Conservation (phyloP, 1,140 invertebrate species). For the Eueides isabella region DNA sequence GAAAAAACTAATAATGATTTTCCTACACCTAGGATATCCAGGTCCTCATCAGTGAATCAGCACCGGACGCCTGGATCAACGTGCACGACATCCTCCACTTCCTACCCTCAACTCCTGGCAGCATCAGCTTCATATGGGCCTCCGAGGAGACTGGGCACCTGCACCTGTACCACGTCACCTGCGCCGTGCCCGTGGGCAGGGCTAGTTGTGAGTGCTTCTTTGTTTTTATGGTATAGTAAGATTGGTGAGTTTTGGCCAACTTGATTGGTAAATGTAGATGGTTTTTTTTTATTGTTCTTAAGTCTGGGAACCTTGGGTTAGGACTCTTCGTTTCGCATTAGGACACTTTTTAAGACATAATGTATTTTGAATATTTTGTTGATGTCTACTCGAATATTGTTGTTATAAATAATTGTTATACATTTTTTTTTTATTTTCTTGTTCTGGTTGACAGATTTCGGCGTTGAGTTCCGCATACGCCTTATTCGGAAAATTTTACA, state of each 20-base stretch:
- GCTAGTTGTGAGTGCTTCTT: constrained; percentile 70
- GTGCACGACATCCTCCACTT: constrained; percentile 95
- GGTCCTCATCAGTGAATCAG: constrained; percentile 67
- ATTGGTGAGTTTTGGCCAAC: not conserved
- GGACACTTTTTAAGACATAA: no score
- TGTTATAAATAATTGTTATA: no score
- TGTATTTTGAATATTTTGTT: no score
- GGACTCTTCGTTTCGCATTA: no score
- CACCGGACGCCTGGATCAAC: constrained; percentile 92
- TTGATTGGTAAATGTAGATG: not conserved
- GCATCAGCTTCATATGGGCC: constrained; percentile 92
- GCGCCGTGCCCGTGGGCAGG: constrained; percentile 78
- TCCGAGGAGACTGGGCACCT: constrained; percentile 96
- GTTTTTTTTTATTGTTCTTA: no score
- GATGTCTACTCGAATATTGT: no score
- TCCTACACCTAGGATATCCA: constrained; percentile 53
- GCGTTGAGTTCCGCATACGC: no score
- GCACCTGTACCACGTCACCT: constrained; percentile 92
- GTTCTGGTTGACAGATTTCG: no score
- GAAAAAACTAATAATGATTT: no score
- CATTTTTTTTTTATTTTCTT: no score
- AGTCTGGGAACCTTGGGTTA: no score
- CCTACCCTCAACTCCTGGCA: constrained; percentile 81
- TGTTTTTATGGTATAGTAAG: not conserved
- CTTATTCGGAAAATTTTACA: no score